These are phyloP conservation scores for Globicephala melas DNA, from an alignment of 2,113 vertebrate genomes.

Conservation along the genomic window DNA sequence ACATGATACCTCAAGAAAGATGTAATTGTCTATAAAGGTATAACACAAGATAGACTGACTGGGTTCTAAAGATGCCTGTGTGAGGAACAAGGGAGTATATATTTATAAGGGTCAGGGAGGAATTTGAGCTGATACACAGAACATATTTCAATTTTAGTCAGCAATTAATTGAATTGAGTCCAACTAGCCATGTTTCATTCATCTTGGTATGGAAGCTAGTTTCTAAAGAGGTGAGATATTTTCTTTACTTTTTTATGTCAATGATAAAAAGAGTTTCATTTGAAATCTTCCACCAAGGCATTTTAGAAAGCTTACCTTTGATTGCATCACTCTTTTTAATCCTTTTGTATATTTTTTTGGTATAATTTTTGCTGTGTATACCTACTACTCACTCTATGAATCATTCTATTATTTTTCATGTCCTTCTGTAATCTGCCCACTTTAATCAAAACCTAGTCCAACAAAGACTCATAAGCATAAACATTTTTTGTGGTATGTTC, in stretches of 20 bases:
- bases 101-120: conserved; percentile 50
- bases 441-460: neutral
- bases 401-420: neutral
- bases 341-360: neutral
- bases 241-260: neutral
- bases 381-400: neutral
- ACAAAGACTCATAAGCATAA: neutral
- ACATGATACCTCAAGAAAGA: conserved; percentile 73
- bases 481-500: neutral
- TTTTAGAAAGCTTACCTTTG: neutral
- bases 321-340: neutral
- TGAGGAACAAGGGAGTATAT: conserved; percentile 38
- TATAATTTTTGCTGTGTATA: neutral
- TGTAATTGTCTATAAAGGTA: conserved; percentile 71
- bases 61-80: conserved; percentile 54
- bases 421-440: neutral
- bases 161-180: conserved; percentile 54
- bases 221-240: neutral
- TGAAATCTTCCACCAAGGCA: neutral
- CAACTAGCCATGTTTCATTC: neutral
- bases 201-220: neutral
- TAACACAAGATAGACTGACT: conserved; percentile 41
- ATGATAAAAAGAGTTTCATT: neutral
- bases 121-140: conserved; percentile 64
- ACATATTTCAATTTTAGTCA: conserved; percentile 54